These are phyloP conservation scores for Podabrus alpinus DNA, from an alignment of 2,888 invertebrate species.

Conservation along the genomic window DNA sequence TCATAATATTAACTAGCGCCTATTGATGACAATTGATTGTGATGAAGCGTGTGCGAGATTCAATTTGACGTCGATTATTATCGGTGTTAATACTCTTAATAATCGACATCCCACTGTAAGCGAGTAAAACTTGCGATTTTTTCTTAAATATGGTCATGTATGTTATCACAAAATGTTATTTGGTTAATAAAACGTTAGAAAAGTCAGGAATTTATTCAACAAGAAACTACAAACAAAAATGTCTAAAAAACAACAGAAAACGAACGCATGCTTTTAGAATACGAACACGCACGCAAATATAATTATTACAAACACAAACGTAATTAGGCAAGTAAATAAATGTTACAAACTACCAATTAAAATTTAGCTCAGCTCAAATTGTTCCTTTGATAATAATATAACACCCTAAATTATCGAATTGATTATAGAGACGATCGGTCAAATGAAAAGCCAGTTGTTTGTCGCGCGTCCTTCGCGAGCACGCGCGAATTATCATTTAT, in stretches of 20 bases:
- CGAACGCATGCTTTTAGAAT: conserved; percentile 5
- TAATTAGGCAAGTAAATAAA: neutral
- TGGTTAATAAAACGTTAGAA: conserved; percentile 29
- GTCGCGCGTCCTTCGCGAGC: neutral
- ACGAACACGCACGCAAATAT: neutral
- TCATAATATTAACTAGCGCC: neutral
- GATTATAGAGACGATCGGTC: too few species aligned
- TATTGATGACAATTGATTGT: neutral
- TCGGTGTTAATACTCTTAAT: neutral
- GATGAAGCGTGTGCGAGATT: neutral
- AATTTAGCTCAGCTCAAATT: neutral
- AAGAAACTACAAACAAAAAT: conserved; percentile 6
- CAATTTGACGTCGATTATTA: neutral
- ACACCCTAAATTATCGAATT: neutral
- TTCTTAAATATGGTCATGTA: neutral
- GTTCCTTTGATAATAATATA: neutral
- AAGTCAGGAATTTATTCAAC: conserved; percentile 22
- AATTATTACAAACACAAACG: neutral
- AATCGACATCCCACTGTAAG: neutral
- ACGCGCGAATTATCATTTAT: too few species aligned
- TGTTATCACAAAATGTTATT: conserved; percentile 3
- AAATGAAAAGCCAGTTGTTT: neutral
- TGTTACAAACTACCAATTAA: neutral
- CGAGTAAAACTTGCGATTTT: neutral
- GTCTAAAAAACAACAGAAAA: neutral